Percentiles rank a stretch among this genome's conserved stretches.
Conservation (phyloP, 2,888 invertebrate genomes). For the Callyntrura sp. region DNA sequence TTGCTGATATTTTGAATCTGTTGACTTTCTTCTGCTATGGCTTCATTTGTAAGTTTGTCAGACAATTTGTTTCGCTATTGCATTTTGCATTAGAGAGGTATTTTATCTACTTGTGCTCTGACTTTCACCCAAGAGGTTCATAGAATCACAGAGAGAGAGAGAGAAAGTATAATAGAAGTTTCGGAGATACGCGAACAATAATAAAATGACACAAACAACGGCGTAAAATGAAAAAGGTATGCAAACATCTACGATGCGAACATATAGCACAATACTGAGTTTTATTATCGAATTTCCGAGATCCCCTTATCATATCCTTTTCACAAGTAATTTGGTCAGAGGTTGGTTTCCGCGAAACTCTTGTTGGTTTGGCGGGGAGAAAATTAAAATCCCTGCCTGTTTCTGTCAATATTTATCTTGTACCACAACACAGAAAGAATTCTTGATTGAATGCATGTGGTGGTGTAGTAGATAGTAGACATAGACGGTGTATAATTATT, state of each 20-base stretch:
- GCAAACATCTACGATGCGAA: background rate
- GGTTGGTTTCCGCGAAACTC: background rate
- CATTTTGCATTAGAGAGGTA: background rate
- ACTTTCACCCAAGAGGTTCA: too few relatives aligned
- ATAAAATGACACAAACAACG: background rate
- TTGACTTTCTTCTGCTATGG: conserved; percentile 40
- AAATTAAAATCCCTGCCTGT: background rate
- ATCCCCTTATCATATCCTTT: too few relatives aligned
- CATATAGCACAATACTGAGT: too few relatives aligned
- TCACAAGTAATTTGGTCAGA: too few relatives aligned
- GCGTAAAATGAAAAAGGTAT: background rate
- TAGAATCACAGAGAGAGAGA: too few relatives aligned
- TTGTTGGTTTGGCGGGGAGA: background rate
- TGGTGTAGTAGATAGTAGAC: too few relatives aligned
- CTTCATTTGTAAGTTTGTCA: conserved; percentile 49
- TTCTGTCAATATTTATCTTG: background rate
- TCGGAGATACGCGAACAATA: background rate
- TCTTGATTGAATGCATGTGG: background rate
- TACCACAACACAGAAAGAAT: background rate
- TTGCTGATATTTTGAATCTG: conserved; percentile 8
- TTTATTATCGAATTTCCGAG: too few relatives aligned
- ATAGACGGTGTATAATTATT: too few relatives aligned
- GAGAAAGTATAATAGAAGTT: background rate
- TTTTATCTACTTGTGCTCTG: background rate
- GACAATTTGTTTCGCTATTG: conserved; percentile 9